Conservation (phyloP, 2,797 vertebrate genomes). For the Urophycis tenuis region DNA sequence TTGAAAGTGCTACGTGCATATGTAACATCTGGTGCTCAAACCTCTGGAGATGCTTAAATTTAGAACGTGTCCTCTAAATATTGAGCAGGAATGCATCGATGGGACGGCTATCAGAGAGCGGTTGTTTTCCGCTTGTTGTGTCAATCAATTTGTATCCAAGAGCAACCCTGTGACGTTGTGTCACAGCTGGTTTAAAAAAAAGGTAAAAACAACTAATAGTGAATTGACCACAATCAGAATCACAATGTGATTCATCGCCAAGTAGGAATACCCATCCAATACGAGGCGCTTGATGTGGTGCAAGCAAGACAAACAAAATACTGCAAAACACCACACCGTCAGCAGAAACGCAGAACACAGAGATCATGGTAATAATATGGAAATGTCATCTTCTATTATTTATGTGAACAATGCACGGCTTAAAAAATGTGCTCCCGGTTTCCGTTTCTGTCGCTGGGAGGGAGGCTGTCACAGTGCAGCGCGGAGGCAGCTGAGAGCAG, state of each 20-base stretch:
- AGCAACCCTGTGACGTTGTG: conserved; percentile 14
- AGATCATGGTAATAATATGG: too few relatives aligned
- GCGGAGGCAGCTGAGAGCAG: background rate
- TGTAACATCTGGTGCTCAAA: conserved; percentile 23
- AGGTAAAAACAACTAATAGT: background rate
- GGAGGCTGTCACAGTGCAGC: background rate
- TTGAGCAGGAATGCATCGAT: conserved; percentile 38
- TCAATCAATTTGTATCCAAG: conserved; percentile 42
- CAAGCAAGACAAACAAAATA: background rate
- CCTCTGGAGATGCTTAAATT: conserved; percentile 44
- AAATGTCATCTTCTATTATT: background rate
- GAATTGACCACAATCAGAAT: background rate
- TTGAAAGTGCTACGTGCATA: conserved; percentile 28
- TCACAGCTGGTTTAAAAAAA: background rate
- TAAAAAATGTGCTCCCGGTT: background rate
- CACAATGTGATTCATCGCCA: background rate
- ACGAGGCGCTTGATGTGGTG: background rate
- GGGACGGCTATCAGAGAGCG: conserved; percentile 40
- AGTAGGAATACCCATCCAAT: background rate
- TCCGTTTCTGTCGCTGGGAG: background rate
- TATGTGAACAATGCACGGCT: background rate
- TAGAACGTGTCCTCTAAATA: conserved; percentile 45
- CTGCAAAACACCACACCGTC: background rate
- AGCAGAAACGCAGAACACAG: background rate
- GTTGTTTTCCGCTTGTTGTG: conserved; percentile 52